Conservation (phyloP, 2,113 vertebrate genomes). For the Potamarius usumacintae region DNA sequence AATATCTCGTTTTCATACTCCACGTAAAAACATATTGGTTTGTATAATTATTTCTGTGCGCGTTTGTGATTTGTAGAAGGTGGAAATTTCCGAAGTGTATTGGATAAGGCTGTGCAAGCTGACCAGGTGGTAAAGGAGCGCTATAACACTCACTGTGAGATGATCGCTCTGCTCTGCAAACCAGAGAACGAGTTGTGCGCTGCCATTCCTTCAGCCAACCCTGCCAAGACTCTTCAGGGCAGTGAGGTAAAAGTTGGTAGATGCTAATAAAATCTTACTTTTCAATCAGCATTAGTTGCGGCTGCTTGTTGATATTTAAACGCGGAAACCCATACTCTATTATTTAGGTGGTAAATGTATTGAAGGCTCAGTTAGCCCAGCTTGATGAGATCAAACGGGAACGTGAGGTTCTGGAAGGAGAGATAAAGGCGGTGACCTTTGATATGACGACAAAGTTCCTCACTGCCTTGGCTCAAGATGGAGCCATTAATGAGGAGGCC, state of each 20-base stretch:
- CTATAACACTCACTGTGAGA: constrained; percentile 87
- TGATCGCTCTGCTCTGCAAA: constrained; percentile 90
- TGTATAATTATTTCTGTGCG: neutral
- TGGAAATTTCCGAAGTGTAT: constrained; percentile 76
- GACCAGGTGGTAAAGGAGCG: constrained; percentile 91
- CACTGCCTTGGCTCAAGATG: constrained; percentile 87
- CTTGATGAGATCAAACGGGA: constrained; percentile 90
- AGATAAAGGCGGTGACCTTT: constrained; percentile 89
- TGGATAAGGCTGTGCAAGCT: constrained; percentile 90
- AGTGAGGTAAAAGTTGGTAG: constrained; percentile 80
- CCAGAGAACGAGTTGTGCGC: constrained; percentile 85
- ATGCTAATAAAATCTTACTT: neutral
- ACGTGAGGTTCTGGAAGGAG: constrained; percentile 86
- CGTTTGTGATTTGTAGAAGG: constrained; percentile 77
- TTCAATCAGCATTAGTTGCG: neutral
- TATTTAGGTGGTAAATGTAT: constrained; percentile 84
- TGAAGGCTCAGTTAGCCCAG: constrained; percentile 80
- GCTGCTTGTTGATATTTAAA: neutral
- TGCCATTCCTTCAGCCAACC: constrained; percentile 95
- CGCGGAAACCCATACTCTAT: neutral
- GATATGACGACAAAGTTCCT: constrained; percentile 92
- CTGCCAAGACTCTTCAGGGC: constrained; percentile 93
- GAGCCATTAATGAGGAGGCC: constrained; percentile 91
- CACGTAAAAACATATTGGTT: neutral
- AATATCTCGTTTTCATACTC: neutral